Base-by-base conservation (phyloP, 2,888 invertebrate species). In the Polymixis flavicincta region DNA sequence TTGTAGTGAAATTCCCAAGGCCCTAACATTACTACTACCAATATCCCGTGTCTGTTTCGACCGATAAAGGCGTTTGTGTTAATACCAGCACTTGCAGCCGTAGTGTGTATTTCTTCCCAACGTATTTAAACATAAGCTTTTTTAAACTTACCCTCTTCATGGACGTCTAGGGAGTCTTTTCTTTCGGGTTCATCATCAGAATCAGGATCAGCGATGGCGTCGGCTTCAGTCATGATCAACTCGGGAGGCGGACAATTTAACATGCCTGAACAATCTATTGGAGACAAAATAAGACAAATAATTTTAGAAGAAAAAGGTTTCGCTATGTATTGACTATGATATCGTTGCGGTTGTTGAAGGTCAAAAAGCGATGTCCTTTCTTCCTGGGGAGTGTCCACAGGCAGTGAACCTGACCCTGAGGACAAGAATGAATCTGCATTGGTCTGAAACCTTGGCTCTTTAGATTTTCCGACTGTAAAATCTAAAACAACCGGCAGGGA, bases 131-230 rank as follows among this genome's bases (percentile, higher is more conserved):
- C 1, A 55, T 55, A 9, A 28, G 28, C 28, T 19, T 32, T 59
- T 59, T 32, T 32, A 22, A 37, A 77, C 88, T 87, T 89, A 96
- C 96, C 96, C 93, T 96, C 96, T 89, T 96, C 96, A 71, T 96
- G 96, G 8, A 96, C 96, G 63, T 96, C 96, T 22, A 96, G 87
- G 42, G 96, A 96, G 87, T 96, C 96, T 88, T 96, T 96, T 75
- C 96, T 92, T 78, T 96, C 96, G 61, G 92, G 92, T 68, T 96
- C 96, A 25, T 96, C 96, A 32, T 96, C 96, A 0, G 96, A 95
- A 79, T 96, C 95, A 25, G 94, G 93, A 71, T 96, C 96, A 45
- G 87, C 91, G 28, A 92, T 91, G 74, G 92, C 89, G 81, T 96
- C 96, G 0, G 96, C 92, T 86, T 96, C 96, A 2, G 96, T 96